Evolutionary conservation across 2,797 vertebrate species (phyloP), one percentile per base, ranked within the genome.

Genomic region (Pteronotus mesoamericanus): DNA sequence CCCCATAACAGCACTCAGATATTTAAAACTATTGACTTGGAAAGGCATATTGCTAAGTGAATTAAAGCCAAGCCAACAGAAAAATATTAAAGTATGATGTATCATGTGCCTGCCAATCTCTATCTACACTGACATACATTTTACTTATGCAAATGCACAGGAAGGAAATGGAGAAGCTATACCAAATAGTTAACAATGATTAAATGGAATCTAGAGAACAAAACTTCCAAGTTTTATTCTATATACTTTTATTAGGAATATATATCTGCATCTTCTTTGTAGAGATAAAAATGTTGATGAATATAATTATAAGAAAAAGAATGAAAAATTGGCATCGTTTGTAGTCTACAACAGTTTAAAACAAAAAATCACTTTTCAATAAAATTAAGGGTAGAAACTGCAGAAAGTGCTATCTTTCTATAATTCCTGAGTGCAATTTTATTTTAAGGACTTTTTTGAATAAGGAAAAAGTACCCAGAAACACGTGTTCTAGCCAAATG

Each of bases 11-110:
- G 42, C 15, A 94, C 8, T 55, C 37, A 95, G 11, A 59, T 94
- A 37, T 82, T 92, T 92, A 69, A 79, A 96, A 95, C 77, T 26
- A 55, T 11, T 94, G 42, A 94, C 53, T 64, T 74, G n/a, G 39
- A 92, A 86, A 95, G 55, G 29, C 39, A 69, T 7, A 78, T 34
- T 57, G 8, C 68, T 71, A 93, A 78, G 15, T 15, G 2, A 88
- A 94, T 72, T 91, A 93, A 96, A 80, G 11, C 6, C 5, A 89
- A 94, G 29, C 72, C 68, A 84, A 84, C 1, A 74, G 78, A 74
- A 92, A 89, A 83, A 78, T 55, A 74, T 42, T 78, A 34, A 83
- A 83, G 16, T 24, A 57, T 91, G 29, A 79, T 55, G 72, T 53
- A 84, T 10, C 32, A 37, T 66, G 29, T 22, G 32, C 12, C 61